Evolutionary conservation across 37 sponge, comb jelly and placozoan genomes (phyloP), one percentile per base, ranked within the genome.

Genomic region (Theonella swinhoei): DNA sequence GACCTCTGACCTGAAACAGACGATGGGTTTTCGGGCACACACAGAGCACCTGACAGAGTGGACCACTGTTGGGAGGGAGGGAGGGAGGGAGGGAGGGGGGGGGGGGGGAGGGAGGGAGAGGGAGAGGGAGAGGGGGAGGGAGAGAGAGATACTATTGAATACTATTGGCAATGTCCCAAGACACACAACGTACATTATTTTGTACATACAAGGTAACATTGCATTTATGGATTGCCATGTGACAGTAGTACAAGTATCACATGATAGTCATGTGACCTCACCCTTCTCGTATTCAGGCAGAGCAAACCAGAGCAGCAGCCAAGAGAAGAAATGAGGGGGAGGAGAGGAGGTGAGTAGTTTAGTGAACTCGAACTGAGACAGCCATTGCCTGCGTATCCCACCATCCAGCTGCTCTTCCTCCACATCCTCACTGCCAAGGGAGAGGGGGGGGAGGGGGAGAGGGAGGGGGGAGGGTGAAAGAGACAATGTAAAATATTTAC

Each of bases 331-430:
- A 32, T 30, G 43, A 0, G 76, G 77, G 58, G 42, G 75, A 0
- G 82, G 82, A 4, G 60, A 26, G 0, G 82, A 22, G 1, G 76
- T 68, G 42, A 88, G 77, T 4, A 81, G 60, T 28, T 81, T 88
- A 20, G 61, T 22, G 39, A 88, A 80, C 77, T 88, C 88, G 68
- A 88, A 88, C 64, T 65, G 70, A 0, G 88, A 88, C 38, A 88
- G 70, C 82, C 82, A 88, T 59, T 69, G 88, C 58, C 82, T 64
- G 64, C 54, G 70, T 17, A 88, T 54, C 0, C 43, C 77, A 2
- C 83, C 83, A 39, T 61, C 82, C 25, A 62, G 62, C 29, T 47
- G 30, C 64, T 88, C 82, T 34, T 88, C 82, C 34, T 58, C 68
- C 17, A 80, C 37, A 32, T 88, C 88, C 35, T 81, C 88, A 22